Evolutionary conservation across 2,888 invertebrate genomes (phyloP).

Genomic region (Nysson spinosus): DNA sequence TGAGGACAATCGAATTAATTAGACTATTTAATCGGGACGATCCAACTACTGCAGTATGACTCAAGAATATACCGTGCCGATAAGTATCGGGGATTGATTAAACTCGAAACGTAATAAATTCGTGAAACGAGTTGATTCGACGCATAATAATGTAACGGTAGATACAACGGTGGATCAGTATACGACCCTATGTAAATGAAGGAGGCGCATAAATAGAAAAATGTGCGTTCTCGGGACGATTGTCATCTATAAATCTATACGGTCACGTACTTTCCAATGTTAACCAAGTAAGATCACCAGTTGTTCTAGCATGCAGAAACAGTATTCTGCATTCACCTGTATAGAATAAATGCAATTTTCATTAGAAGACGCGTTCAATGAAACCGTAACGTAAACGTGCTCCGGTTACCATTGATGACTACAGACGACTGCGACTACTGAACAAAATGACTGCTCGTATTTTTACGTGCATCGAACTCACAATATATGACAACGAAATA

Average conservation of each 20-base stretch:
- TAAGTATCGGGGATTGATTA: no score
- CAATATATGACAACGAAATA: constrained; percentile 17
- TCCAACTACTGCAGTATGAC: no score
- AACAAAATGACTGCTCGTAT: constrained; percentile 15
- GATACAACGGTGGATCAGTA: no score
- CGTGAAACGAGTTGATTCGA: not conserved
- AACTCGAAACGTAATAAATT: no score
- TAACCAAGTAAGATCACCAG: constrained; percentile 26
- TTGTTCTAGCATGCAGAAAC: constrained; percentile 21
- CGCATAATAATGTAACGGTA: not conserved
- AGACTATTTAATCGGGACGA: no score
- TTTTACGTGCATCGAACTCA: constrained; percentile 33
- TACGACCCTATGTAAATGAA: not conserved
- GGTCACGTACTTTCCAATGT: constrained; percentile 4
- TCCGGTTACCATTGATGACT: constrained; percentile 37
- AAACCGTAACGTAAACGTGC: constrained; percentile 52
- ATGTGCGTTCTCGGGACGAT: constrained; percentile 3
- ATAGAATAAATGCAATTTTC: constrained; percentile 47
- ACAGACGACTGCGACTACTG: constrained; percentile 11
- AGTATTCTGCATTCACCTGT: constrained; percentile 15
- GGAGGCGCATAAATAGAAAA: not conserved
- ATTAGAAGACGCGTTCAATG: constrained; percentile 48
- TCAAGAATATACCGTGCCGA: no score
- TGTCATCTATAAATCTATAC: constrained; percentile 10
- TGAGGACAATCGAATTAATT: no score